Evolutionary conservation across 2,797 vertebrate species (phyloP), one percentile per base, ranked within the genome.

Genomic region (Rousettus madagascariensis): DNA sequence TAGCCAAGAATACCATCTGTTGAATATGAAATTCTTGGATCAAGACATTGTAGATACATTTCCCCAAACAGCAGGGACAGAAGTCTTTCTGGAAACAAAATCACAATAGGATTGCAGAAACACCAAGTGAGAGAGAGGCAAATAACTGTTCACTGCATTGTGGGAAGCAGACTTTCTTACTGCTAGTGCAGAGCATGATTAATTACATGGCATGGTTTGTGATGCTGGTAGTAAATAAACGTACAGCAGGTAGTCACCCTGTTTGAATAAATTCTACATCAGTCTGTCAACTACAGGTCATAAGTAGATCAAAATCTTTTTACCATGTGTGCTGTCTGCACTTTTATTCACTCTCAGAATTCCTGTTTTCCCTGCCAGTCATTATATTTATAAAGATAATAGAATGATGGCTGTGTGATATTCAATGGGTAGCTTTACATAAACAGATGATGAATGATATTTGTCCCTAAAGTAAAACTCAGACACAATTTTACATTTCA

Each of bases 1-100:
- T 63, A 97, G 98, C 98, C 98, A 98, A 98, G 95, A 98, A 97
- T 97, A 96, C 98, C 98, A 98, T 98, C 98, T 98, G 98, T 97
- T 98, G 97, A 98, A 98, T 98, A 98, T 98, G 98, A 98, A 98
- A 98, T 97, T 94, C 91, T 98, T 98, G 98, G 98, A 98, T 98
- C 98, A 96, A 98, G 98, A 97, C 96, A 98, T 98, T 98, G 97
- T 38, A 97, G 97, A 97, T 98, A 97, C 97, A 98, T 98, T 97
- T 98, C 97, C 97, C 98, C 88, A 98, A 98, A 97, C 98, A 98
- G 95, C 97, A 97, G 96, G 97, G 96, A 97, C 96, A 98, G 96
- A 96, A 97, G 96, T 96, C 97, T 97, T 98, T 98, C 97, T 98
- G 97, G 98, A 98, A 98, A 98, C 95, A 97, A 95, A 98, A 96